phyloP scores from a whole-genome alignment of 2,888 invertebrate genomes.

The Athrips mouffetella region DNA sequence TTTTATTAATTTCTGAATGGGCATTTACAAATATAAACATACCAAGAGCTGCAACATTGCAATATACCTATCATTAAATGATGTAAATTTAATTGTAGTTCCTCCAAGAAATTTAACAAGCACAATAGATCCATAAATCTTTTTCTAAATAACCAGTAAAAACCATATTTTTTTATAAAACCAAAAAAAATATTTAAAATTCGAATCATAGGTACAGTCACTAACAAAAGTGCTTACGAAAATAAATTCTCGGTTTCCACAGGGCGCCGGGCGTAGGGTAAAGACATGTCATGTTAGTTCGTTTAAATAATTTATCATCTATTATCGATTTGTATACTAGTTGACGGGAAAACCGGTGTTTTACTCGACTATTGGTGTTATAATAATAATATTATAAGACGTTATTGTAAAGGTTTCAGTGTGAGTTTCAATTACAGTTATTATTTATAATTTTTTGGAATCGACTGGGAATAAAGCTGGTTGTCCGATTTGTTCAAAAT shows the following conservation, averaged over 20 bases:
- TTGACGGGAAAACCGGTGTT: background rate
- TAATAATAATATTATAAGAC: background rate
- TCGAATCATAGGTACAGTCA: background rate
- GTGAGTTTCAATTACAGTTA: constrained; percentile 4
- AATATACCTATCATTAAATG: too few relatives aligned
- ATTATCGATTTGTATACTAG: constrained; percentile 13
- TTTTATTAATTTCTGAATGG: too few relatives aligned
- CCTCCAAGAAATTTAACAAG: too few relatives aligned
- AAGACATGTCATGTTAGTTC: constrained; percentile 3
- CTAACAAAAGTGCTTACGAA: constrained; percentile 1
- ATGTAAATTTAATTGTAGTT: too few relatives aligned
- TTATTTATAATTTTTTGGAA: background rate
- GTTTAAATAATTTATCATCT: constrained; percentile 9
- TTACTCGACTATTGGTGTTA: background rate
- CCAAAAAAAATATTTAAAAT: background rate
- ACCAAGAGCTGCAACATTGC: too few relatives aligned
- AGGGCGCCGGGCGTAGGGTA: constrained; percentile 9
- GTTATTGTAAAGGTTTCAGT: background rate
- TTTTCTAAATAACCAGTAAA: background rate
- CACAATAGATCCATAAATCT: too few relatives aligned
- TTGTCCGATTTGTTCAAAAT: too few relatives aligned
- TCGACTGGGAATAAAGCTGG: too few relatives aligned
- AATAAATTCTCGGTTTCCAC: background rate
- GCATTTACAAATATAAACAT: too few relatives aligned
- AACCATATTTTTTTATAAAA: background rate